Evolutionary conservation across 1,140 invertebrate genomes (phyloP).

Genomic region (Hylyphantes graminicola): DNA sequence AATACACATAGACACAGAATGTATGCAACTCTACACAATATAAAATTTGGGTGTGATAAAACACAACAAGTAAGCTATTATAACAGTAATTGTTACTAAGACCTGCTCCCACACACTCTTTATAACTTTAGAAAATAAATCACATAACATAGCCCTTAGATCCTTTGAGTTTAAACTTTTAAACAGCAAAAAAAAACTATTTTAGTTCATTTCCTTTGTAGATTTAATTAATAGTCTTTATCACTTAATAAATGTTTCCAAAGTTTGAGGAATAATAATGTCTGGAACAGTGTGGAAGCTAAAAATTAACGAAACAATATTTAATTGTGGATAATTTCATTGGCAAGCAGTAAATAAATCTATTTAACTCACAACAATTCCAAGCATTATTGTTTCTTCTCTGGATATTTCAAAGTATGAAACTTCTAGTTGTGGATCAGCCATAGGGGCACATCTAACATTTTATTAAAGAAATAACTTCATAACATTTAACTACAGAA

Average conservation of each 20-base stretch:
- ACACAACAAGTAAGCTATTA: too few species aligned
- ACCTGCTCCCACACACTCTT: too few species aligned
- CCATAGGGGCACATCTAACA: conserved; percentile 73
- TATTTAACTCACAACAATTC: conserved; percentile 72
- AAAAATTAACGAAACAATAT: neutral
- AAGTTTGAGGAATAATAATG: neutral
- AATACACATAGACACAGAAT: too few species aligned
- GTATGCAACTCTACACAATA: too few species aligned
- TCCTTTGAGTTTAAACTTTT: too few species aligned
- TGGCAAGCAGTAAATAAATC: neutral
- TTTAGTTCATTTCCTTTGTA: neutral
- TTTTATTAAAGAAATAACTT: conserved; percentile 14
- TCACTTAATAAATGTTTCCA: neutral
- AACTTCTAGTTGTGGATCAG: conserved; percentile 78
- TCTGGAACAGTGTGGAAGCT: too few species aligned
- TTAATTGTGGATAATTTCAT: neutral
- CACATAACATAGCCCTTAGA: too few species aligned
- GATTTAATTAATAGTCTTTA: neutral
- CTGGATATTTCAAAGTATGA: conserved; percentile 79
- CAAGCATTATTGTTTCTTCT: conserved; percentile 83
- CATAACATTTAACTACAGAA: neutral
- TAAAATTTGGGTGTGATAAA: too few species aligned
- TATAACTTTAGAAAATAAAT: too few species aligned
- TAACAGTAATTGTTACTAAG: too few species aligned
- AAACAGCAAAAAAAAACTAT: too few species aligned